These are phyloP conservation scores for Lasiurus cinereus DNA, from an alignment of 2,113 vertebrate genomes.

Conservation along the genomic window DNA sequence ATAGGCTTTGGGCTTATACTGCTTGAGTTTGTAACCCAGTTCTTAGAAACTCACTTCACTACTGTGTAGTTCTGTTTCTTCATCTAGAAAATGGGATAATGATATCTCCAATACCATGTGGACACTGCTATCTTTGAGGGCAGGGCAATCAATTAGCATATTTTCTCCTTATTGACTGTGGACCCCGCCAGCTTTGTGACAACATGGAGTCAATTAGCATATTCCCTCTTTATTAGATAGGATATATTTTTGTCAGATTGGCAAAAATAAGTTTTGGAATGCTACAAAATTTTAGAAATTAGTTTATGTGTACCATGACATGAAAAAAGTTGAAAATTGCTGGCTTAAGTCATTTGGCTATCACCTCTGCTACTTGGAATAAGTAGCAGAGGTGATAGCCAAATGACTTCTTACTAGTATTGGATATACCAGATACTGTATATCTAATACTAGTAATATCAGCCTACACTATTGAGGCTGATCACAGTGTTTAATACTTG, in stretches of 20 bases:
- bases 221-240: too few relatives aligned
- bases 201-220: too few relatives aligned
- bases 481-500: background rate
- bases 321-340: background rate
- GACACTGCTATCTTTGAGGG: too few relatives aligned
- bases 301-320: background rate
- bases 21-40: background rate
- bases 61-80: background rate
- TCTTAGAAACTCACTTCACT: constrained; percentile 10
- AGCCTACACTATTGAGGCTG: background rate
- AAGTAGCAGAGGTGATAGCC: background rate
- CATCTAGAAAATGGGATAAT: background rate
- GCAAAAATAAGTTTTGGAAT: background rate
- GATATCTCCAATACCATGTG: background rate
- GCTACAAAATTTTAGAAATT: background rate
- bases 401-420: background rate
- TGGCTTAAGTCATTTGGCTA: background rate
- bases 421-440: background rate
- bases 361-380: background rate
- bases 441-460: background rate
- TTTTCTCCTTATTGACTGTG: too few relatives aligned
- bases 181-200: too few relatives aligned
- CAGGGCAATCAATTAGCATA: too few relatives aligned
- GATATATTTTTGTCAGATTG: too few relatives aligned
- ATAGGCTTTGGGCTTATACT: background rate